Base-by-base conservation (phyloP, 2,113 vertebrate genomes). In the Paradoxurus hermaphroditus region DNA sequence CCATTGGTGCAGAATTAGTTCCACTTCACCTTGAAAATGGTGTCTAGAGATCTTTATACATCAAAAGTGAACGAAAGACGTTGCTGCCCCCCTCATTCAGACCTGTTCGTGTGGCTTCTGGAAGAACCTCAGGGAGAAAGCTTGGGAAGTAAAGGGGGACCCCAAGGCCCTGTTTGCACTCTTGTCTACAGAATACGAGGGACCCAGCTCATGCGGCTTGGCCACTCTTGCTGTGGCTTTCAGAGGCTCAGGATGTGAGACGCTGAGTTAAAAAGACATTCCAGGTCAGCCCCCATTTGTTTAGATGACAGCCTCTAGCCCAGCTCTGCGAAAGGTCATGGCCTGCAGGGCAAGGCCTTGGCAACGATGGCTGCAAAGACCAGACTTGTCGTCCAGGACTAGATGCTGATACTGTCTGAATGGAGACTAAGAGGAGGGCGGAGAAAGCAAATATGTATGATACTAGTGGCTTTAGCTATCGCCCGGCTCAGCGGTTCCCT, bases 331-430 rank as follows among this genome's bases (percentile, higher is more conserved):
- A 49, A 91, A 95, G 86, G 63, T 96, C 65, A 94, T 87, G 90
- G 75, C n/a, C 72, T 73, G 75, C n/a, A 79, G 82, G 92, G 79
- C 73, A 82, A 86, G 51, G 29, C 44, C 51, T 83, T 79, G 41
- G 72, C 79, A 36, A 49, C 0, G 1, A 46, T n/a, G 46, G 65
- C 89, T 25, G 25, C 56, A 75, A 92, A 93, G 78, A 86, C 31
- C 15, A 39, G 63, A 53, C n/a, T 46, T 81, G 82, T 34, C 67
- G 27, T 73, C 68, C 59, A 90, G 75, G 62, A 29, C 59, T 83
- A 62, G 75, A 95, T n/a, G 53, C 77, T 91, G 95, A 91, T 81
- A 62, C 14, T 68, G 31, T 81, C 36, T 75, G 86, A 97, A 70
- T 67, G 23, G 68, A 92, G 96, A 86, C 75, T 82, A 90, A 92